Evolutionary conservation across 2,888 invertebrate genomes (phyloP).

Genomic region (Hydropsyche betteni): DNA sequence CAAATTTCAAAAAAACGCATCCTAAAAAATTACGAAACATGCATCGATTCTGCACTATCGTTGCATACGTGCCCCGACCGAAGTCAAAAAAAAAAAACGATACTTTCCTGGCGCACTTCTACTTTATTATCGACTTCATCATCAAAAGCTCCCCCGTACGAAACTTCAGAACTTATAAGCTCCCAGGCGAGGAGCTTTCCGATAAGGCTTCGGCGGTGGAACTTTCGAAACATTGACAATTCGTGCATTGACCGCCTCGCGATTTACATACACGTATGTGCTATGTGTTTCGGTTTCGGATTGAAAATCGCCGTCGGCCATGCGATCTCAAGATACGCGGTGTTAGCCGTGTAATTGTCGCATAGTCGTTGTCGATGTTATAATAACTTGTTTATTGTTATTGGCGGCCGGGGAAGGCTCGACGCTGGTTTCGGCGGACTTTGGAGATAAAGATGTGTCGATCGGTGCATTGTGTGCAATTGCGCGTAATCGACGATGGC

Average conservation of each 20-base stretch:
- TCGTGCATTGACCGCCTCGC: slow-evolving; percentile 24
- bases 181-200: slow-evolving; percentile 35
- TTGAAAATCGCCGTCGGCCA: slow-evolving; percentile 14
- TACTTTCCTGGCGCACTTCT: slow-evolving; percentile 12
- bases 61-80: too few relatives aligned
- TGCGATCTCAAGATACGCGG: not conserved
- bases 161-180: slow-evolving; percentile 43
- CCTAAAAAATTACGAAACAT: too few relatives aligned
- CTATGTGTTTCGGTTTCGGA: not conserved
- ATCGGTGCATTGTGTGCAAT: not conserved
- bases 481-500: too few relatives aligned
- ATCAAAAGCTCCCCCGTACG: slow-evolving; percentile 34
- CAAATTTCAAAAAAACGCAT: too few relatives aligned
- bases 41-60: too few relatives aligned
- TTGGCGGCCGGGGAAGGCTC: not conserved
- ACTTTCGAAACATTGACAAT: slow-evolving; percentile 36
- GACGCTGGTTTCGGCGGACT: not conserved
- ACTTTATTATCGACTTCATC: slow-evolving; percentile 35
- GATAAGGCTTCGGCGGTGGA: slow-evolving; percentile 24
- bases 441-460: slow-evolving; percentile 10
- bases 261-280: not conserved
- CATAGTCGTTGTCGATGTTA: slow-evolving; percentile 15
- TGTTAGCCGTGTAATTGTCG: not conserved
- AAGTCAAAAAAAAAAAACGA: not conserved
- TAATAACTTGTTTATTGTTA: slow-evolving; percentile 30